Evolutionary conservation across 1,140 invertebrate genomes (phyloP).

Genomic region (Hypsibius dujardini): DNA sequence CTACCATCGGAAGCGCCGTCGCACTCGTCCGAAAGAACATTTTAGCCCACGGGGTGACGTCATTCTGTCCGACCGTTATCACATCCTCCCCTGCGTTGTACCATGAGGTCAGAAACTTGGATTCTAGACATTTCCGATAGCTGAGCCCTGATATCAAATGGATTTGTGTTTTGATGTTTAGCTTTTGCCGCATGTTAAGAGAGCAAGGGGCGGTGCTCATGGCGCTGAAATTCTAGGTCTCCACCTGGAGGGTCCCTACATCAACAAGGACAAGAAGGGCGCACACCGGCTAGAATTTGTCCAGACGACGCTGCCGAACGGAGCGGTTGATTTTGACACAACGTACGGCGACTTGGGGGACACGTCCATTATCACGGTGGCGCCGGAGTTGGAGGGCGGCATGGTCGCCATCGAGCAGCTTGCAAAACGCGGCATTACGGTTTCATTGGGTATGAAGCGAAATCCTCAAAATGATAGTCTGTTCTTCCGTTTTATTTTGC

Average conservation of each 20-base stretch:
- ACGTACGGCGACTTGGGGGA: slow-evolving; percentile 62
- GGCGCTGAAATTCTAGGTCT: slow-evolving; percentile 46
- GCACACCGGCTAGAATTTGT: slow-evolving; percentile 68
- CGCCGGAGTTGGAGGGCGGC: slow-evolving; percentile 67
- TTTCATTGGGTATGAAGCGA: slow-evolving; percentile 56
- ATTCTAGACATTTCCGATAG: slow-evolving; percentile 15
- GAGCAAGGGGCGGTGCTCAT: slow-evolving; percentile 30
- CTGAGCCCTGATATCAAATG: background rate
- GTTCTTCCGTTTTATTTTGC: no score
- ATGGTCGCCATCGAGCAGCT: slow-evolving; percentile 53
- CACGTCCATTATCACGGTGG: slow-evolving; percentile 72
- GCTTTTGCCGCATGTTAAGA: slow-evolving; percentile 33
- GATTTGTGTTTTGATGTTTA: slow-evolving; percentile 25
- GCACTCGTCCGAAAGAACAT: slow-evolving; percentile 58
- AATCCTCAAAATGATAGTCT: background rate
- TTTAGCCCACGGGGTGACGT: slow-evolving; percentile 65
- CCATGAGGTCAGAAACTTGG: slow-evolving; percentile 38
- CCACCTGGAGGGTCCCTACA: slow-evolving; percentile 93
- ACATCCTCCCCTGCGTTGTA: slow-evolving; percentile 66
- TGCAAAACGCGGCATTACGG: slow-evolving; percentile 51
- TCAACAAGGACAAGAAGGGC: slow-evolving; percentile 73
- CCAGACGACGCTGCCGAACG: slow-evolving; percentile 27
- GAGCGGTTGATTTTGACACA: slow-evolving; percentile 44
- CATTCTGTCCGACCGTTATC: slow-evolving; percentile 92
- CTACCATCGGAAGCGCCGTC: slow-evolving; percentile 56